Base-by-base conservation (phyloP, 2,797 vertebrate genomes). In the Gallinago stenura region DNA sequence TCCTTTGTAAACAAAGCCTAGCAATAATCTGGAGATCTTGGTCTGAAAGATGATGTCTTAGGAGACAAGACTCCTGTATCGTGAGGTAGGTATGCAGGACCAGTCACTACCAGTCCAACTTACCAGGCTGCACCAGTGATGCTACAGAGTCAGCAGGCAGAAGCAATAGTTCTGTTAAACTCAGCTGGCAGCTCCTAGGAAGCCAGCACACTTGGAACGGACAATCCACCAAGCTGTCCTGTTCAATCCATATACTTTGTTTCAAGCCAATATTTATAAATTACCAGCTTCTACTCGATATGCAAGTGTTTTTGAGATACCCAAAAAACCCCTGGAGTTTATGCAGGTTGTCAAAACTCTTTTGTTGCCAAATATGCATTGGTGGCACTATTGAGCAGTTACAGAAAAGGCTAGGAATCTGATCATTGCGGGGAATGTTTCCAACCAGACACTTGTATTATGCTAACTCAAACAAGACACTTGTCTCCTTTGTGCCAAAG, bases 381-480 rank as follows among this genome's bases (percentile, higher is more conserved):
- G 80, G 70, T 91, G 80, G 70, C 70, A 91, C 39, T 66, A 70
- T 0, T 30, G 77, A 93, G 76, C 25, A 62, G 39, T 56, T 56
- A 87, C 5, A 66, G 65, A 89, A 79, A 58, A 76, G 22, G 11
- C 33, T 51, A 58, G 22, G 56, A 88, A 84, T 62, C 85, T 51
- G 35, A 83, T n/a, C 58, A 51, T 18, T 79, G 69, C 85, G 66
- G 58, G 76, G 43, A 95, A 53, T 3, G 6, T 70, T 75, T 93
- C 69, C 91, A 95, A 51, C 18, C 46, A 95, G 79, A 77, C n/a
- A 58, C 62, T 82, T 79, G 54, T 31, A 75, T 68, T 72, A 48
- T 35, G 45, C 58, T 91, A 94, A 90, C 33, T 72, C 77, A 86
- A 80, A 61, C 48, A 93, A 73, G 80, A 93, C 50, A 91, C 20